phyloP scores from a whole-genome alignment of 2,888 invertebrate species.

The Brachycybe producta region DNA sequence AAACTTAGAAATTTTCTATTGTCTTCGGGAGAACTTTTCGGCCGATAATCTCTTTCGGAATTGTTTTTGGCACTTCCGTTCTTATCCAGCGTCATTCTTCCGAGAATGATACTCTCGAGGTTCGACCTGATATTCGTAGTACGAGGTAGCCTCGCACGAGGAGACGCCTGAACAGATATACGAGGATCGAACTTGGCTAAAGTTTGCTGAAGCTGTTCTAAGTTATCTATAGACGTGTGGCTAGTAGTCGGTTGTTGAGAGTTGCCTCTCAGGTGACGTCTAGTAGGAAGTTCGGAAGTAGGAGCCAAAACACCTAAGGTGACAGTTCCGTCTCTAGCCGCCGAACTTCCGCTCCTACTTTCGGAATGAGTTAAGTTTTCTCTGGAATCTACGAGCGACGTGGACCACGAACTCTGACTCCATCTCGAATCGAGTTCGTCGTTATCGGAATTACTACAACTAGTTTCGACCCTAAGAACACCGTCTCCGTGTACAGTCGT shows the following conservation, averaged over 20 bases:
- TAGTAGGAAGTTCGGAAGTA: background rate
- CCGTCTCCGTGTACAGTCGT: background rate
- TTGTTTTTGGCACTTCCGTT: too few species aligned
- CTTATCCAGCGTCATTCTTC: too few species aligned
- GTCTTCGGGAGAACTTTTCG: too few species aligned
- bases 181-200: constrained; percentile 18
- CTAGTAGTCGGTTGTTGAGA: background rate
- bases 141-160: background rate
- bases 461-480: background rate
- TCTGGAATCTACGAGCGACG: background rate
- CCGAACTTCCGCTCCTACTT: background rate
- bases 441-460: background rate
- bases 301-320: constrained; percentile 1
- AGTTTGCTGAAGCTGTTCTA: constrained; percentile 13
- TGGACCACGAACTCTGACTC: constrained; percentile 3
- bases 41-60: too few species aligned
- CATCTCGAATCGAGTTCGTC: constrained; percentile 1
- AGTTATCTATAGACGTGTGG: constrained; percentile 1
- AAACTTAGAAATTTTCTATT: too few species aligned
- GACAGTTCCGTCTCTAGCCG: background rate
- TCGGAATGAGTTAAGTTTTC: background rate
- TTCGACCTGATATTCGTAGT: background rate
- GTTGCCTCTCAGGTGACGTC: background rate
- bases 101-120: constrained; percentile 9
- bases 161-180: constrained; percentile 6